These are phyloP conservation scores for Phacellophora camtschatica DNA, from an alignment of 30 jellyfish, hydroid and myxozoan genomes.

Conservation along the genomic window DNA sequence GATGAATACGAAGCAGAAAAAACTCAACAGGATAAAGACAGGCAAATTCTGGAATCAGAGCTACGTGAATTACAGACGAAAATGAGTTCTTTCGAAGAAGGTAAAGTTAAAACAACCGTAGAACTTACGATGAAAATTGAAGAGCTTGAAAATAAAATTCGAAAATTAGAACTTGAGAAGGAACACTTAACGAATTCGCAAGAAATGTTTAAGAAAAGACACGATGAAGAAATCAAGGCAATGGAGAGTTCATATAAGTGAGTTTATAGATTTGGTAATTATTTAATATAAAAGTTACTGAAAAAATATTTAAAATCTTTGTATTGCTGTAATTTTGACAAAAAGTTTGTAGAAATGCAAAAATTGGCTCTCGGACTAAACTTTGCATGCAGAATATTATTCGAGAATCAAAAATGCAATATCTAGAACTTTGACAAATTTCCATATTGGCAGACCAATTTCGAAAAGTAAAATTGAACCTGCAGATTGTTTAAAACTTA, in stretches of 20 bases:
- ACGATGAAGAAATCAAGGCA: conserved; percentile 73
- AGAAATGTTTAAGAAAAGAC: conserved; percentile 64
- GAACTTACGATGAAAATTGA: conserved; percentile 46
- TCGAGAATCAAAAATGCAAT: no score
- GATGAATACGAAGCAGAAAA: conserved; percentile 60
- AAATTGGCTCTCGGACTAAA: no score
- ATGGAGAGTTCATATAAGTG: conserved; percentile 82
- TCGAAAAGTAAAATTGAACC: no score
- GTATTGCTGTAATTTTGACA: no score
- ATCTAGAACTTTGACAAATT: no score
- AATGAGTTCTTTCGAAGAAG: conserved; percentile 56
- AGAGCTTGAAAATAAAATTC: conserved; percentile 65
- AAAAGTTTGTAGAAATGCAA: no score
- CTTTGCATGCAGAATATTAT: no score
- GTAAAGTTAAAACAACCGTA: neutral
- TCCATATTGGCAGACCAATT: no score
- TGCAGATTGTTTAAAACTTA: no score
- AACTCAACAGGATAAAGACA: conserved; percentile 32
- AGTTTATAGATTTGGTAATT: conserved; percentile 17
- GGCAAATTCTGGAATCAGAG: conserved; percentile 56
- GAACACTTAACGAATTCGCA: conserved; percentile 46
- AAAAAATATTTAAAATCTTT: no score
- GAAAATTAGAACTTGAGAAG: conserved; percentile 71
- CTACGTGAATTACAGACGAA: conserved; percentile 61
- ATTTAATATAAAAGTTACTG: no score